Conservation (phyloP, 2,113 vertebrate species). For the Meriones unguiculatus region DNA sequence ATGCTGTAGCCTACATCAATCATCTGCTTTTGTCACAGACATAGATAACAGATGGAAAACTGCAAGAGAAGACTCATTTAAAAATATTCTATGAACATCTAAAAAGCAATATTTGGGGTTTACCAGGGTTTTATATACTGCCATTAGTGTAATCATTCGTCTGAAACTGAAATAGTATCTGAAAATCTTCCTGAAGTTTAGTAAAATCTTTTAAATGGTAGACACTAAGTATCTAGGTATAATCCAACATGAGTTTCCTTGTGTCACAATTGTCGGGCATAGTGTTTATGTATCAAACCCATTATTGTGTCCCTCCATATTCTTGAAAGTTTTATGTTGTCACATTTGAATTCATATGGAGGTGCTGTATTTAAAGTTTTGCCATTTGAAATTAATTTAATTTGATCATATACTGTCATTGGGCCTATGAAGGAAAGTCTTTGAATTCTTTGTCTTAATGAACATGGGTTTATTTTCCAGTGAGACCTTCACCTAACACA, state of each 20-base stretch:
- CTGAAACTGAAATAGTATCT: background rate
- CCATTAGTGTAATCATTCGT: background rate
- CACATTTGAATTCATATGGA: background rate
- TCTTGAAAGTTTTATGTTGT: background rate
- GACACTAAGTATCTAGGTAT: accelerated
- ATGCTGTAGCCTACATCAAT: background rate
- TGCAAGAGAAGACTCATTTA: background rate
- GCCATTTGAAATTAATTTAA: background rate
- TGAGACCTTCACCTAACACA: background rate
- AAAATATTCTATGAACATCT: background rate
- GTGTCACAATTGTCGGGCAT: background rate
- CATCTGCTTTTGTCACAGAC: background rate
- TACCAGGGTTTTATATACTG: background rate
- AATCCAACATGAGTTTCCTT: background rate
- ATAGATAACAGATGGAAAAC: background rate
- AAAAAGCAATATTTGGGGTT: background rate
- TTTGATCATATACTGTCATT: background rate
- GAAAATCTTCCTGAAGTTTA: background rate
- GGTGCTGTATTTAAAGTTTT: background rate
- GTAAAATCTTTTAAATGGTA: background rate
- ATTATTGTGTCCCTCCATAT: background rate
- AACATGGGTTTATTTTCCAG: background rate
- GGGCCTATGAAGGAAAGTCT: background rate
- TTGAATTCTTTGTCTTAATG: background rate
- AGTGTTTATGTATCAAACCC: background rate